A percentile compares a stretch with the other conserved stretches of the same genome.
Evolutionary conservation across 1,140 invertebrate species (phyloP).

Genomic region (Cotesia vestalis): DNA sequence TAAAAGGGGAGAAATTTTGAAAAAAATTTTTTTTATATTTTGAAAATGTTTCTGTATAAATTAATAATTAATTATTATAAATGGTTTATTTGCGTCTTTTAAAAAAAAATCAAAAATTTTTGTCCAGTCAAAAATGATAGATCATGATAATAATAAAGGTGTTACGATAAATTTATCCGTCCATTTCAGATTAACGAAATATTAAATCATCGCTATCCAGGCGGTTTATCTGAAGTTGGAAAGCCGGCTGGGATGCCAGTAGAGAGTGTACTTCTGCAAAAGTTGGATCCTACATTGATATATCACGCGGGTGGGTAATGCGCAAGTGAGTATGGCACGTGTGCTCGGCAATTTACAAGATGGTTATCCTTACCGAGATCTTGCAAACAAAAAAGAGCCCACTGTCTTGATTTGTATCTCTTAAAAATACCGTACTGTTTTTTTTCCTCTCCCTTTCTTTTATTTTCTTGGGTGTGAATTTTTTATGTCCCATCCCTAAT

Average conservation of each 20-base stretch:
- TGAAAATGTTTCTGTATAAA: too few species aligned
- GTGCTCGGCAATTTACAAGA: conserved; percentile 7
- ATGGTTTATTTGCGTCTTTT: too few species aligned
- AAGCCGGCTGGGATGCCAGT: conserved; percentile 1
- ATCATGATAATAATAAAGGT: conserved; percentile 3
- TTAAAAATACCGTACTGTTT: too few species aligned
- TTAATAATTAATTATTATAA: too few species aligned
- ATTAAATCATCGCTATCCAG: conserved; percentile 16
- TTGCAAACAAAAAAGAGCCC: too few species aligned
- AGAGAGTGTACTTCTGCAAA: neutral
- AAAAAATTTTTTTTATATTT: too few species aligned
- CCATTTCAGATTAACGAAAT: neutral
- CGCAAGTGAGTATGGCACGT: conserved; percentile 3
- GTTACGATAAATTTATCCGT: conserved; percentile 9
- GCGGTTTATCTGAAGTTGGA: neutral
- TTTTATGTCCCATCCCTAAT: neutral
- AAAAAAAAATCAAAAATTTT: too few species aligned
- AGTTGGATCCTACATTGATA: neutral
- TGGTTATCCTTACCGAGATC: conserved; percentile 4
- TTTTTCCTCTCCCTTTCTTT: too few species aligned
- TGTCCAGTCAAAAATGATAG: neutral
- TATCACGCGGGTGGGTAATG: conserved; percentile 14
- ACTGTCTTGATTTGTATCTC: too few species aligned
- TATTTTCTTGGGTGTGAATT: too few species aligned
- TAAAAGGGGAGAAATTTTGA: too few species aligned